Percentiles rank a stretch among this genome's conserved stretches.
phyloP scores from a whole-genome alignment of 1,140 invertebrate genomes.

The Steinernema feltiae region DNA sequence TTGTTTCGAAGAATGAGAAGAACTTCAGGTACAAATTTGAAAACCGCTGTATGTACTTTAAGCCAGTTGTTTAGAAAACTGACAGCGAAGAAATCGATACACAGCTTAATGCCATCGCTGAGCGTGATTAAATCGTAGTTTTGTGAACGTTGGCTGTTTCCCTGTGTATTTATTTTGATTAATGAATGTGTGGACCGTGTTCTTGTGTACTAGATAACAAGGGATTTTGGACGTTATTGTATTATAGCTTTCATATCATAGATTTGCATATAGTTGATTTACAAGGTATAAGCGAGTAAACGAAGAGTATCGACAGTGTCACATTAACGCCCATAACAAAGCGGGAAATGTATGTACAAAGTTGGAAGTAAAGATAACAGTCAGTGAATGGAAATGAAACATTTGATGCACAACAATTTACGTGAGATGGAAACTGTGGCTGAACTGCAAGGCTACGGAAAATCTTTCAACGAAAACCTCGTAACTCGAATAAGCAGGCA shows the following conservation, averaged over 20 bases:
- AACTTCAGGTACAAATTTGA: constrained; percentile 68
- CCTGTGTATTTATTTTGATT: not conserved
- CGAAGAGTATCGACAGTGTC: too few species aligned
- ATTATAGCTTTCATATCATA: too few species aligned
- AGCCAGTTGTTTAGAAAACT: constrained; percentile 68
- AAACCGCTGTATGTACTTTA: not conserved
- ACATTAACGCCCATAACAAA: too few species aligned
- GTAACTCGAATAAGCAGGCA: constrained; percentile 83
- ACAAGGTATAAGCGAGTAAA: too few species aligned
- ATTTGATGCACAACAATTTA: constrained; percentile 7
- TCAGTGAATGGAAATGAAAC: not conserved
- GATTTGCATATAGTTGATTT: too few species aligned
- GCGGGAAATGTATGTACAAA: too few species aligned
- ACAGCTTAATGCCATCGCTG: constrained; percentile 85
- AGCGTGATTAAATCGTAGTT: constrained; percentile 68
- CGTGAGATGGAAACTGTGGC: constrained; percentile 71
- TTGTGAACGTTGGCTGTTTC: not conserved
- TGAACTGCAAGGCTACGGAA: constrained; percentile 72
- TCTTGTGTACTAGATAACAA: too few species aligned
- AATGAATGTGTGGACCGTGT: not conserved
- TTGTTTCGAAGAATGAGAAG: constrained; percentile 77
- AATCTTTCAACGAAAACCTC: constrained; percentile 34
- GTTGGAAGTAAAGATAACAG: too few species aligned
- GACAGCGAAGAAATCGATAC: constrained; percentile 79
- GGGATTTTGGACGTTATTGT: too few species aligned